Conservation (phyloP, 2,113 vertebrate species). For the Atlantisia rogersi region DNA sequence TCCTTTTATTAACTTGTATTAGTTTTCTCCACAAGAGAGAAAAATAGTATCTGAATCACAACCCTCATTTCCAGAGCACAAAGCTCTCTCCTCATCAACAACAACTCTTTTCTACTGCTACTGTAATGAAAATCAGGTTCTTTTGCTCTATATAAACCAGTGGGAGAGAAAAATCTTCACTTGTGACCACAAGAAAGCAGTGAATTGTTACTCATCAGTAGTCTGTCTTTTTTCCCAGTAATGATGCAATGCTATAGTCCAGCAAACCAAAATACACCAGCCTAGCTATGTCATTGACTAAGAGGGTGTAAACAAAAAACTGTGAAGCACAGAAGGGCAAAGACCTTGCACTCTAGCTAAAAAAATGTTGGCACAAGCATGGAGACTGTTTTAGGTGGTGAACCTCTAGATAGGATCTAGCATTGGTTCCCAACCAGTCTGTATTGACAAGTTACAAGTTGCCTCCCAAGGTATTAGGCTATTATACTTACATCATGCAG, state of each 20-base stretch:
- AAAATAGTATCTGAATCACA: not conserved
- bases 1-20: not conserved
- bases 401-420: not conserved
- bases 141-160: not conserved
- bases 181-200: not conserved
- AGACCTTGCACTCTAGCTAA: not conserved
- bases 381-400: not conserved
- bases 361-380: not conserved
- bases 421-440: not conserved
- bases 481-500: not conserved
- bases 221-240: not conserved
- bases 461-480: not conserved
- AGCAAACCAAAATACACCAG: not conserved
- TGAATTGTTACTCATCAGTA: not conserved
- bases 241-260: not conserved
- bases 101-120: not conserved
- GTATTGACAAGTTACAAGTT: not conserved
- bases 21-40: not conserved
- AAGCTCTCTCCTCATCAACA: not conserved
- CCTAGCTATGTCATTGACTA: not conserved
- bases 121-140: not conserved
- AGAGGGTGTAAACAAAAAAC: not conserved
- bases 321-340: not conserved
- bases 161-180: not conserved
- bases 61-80: not conserved